Base-by-base conservation (phyloP, 2,888 invertebrate species). In the Tipula vernalis region DNA sequence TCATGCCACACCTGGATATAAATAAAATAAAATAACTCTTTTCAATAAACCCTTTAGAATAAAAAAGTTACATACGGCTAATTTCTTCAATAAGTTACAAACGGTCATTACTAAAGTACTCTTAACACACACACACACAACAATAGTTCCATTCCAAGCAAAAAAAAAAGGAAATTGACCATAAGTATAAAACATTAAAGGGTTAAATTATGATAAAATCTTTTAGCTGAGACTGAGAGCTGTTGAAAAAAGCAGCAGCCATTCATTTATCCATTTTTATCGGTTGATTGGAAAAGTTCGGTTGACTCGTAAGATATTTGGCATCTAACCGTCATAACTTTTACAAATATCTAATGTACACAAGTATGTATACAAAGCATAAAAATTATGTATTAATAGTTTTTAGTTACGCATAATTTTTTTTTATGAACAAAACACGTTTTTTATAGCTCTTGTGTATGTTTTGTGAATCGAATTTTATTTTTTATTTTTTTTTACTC, bases 381-480 rank as follows among this genome's bases (percentile, higher is more conserved):
- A 71, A 28, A 71, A 71, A 28, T 71, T 71, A 71, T 28, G 71
- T 57, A 15, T 57, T 15, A 15, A 71, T 71, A 71, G 71, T 12
- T 71, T 71, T 71, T 71, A 71, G 71, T 71, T 71, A 71, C 71
- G 71, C 71, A 71, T 71, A 71, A 71, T 71, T 71, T 71, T 71
- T 39, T 71, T 18, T 28, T 10, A 71, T 28, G 28, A 28, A 71
- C 28, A 71, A 71, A 71, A 71, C 71, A 71, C 71, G 71, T 71
- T 71, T 71, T 71, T 28, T 6, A 71, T 28, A 71, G 51, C 5
- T 51, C 39, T 51, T 28, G 71, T 28, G 71, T 71, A 51, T 71
- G 51, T 71, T 71, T 71, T 71, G 71, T 71, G 71, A 71, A 71
- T 71, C 71, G 71, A 71, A 71, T 57, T 57, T 57, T 44, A 0